Evolutionary conservation across 2,888 invertebrate species (phyloP).

Genomic region (Lutraria lutraria): DNA sequence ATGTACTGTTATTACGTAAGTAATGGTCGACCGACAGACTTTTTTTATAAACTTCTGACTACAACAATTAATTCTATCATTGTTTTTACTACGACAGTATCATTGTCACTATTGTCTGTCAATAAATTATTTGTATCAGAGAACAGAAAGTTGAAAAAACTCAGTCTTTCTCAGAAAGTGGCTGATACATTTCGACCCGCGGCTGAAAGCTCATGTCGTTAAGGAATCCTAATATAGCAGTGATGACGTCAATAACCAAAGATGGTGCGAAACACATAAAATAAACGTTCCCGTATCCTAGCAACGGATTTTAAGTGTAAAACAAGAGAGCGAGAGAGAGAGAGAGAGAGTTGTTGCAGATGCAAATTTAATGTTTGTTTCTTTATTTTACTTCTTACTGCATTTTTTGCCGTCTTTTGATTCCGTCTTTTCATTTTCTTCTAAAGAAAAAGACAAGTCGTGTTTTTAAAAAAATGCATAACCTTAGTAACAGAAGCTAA

Average conservation of each 20-base stretch:
- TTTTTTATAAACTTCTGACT: too few relatives aligned
- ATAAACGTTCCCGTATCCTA: constrained; percentile 1
- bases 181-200: constrained; percentile 21
- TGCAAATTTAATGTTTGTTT: constrained; percentile 16
- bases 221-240: not conserved
- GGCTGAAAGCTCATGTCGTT: constrained; percentile 1
- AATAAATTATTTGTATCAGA: not conserved
- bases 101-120: not conserved
- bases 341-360: not conserved
- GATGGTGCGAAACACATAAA: constrained; percentile 17
- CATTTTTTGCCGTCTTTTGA: not conserved
- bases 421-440: not conserved
- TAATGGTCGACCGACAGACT: too few relatives aligned
- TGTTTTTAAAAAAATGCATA: too few relatives aligned
- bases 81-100: not conserved
- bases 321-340: not conserved
- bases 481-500: too few relatives aligned
- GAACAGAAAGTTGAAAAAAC: constrained; percentile 17
- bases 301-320: constrained; percentile 17
- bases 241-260: constrained; percentile 21
- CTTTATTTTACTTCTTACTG: not conserved
- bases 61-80: too few relatives aligned
- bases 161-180: constrained; percentile 2
- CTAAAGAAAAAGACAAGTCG: not conserved
- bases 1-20: too few relatives aligned